Base-by-base conservation (phyloP, 1,140 invertebrate species). In the Zaprionus taronus region DNA sequence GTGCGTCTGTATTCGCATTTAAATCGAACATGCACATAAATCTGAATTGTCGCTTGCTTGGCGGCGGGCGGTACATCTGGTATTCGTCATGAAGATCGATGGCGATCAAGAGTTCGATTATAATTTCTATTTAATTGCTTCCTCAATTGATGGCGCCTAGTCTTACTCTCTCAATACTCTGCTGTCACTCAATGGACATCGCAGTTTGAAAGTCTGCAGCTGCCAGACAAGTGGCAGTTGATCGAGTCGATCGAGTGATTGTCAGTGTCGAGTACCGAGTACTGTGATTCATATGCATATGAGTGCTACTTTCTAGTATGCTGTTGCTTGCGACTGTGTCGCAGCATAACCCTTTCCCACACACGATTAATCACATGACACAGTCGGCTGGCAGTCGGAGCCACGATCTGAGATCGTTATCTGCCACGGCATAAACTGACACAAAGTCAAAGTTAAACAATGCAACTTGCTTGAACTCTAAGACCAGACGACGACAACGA, bases 371-470 rank as follows among this genome's bases (percentile, higher is more conserved):
- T 85, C 82, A 84, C 63, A 66, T 62, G 76, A 66, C 77, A 67
- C 67, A 81, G 65, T 72, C 61, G 78, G 58, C 65, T 49, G 47
- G 47, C 47, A 49, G 47, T 24, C 47, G 47, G 47, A 79, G 83
- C 72, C 83, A 86, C 83, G 83, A 86, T 81, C 81, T 31, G 15
- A 53, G 84, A 89, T 89, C 71, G 65, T 56, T 79, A 90, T 89
- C 84, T 56, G 17, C 22, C 36, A 44, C 64, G 72, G 63, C 84
- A 78, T 79, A 72, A 80, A 84, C 63, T 90, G 84, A 90, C 85
- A 90, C 85, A 81, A 72, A 87, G 81, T 89, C 78, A 87, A 87
- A 84, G 84, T 84, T 81, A 90, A 84, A 89, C 84, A 89, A 89
- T 89, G 84, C 78, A 89, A 81, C 72, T 81, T 62, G 74, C 68